Evolutionary conservation across 2,113 vertebrate genomes (phyloP).

Genomic region (Platanista minor): DNA sequence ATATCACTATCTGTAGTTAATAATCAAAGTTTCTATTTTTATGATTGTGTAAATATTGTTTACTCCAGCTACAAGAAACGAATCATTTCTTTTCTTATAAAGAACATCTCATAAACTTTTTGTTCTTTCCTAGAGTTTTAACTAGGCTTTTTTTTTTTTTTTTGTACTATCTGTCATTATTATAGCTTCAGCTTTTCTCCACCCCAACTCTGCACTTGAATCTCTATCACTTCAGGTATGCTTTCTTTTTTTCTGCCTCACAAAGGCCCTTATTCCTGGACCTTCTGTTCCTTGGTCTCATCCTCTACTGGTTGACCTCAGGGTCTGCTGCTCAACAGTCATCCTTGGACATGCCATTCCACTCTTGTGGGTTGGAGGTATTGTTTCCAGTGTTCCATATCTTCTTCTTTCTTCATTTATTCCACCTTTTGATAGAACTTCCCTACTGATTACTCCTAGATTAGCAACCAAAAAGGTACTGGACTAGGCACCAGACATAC

Average conservation of each 20-base stretch:
- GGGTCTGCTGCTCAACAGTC: not conserved
- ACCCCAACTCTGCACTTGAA: accelerated
- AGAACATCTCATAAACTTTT: not conserved
- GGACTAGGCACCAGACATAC: not conserved
- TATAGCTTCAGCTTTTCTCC: not conserved
- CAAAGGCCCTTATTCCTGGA: not conserved
- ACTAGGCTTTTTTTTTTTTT: not conserved
- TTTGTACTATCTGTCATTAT: not conserved
- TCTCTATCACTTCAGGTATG: not conserved
- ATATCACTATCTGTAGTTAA: not conserved
- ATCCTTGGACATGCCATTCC: not conserved
- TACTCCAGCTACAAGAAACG: not conserved
- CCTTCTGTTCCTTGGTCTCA: not conserved
- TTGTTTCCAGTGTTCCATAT: not conserved
- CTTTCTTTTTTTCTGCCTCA: not conserved
- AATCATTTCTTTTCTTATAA: not conserved
- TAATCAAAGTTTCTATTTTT: not conserved
- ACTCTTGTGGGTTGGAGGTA: not conserved
- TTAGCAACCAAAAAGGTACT: not conserved
- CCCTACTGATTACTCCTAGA: not conserved
- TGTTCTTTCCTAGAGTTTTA: not conserved
- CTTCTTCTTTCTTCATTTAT: not conserved
- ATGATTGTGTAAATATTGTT: not conserved
- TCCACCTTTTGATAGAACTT: not conserved
- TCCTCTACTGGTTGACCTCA: not conserved